Evolutionary conservation across 2,113 vertebrate genomes (phyloP).

Genomic region (Bos javanicus): DNA sequence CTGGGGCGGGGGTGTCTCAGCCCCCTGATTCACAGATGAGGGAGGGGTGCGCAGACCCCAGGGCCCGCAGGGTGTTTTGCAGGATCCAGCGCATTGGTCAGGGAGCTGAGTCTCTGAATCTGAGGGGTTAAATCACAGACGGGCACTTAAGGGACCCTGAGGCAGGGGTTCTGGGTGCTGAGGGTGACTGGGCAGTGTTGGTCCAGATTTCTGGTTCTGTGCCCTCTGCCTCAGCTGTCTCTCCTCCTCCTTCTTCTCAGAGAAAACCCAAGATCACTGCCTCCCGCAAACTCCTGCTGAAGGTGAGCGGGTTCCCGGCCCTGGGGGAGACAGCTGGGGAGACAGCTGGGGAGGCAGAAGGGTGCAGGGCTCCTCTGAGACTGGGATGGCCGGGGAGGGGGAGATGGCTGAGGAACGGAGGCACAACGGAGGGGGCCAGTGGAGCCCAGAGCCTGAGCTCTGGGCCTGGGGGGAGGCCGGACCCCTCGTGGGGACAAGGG

Average conservation of each 20-base stretch:
- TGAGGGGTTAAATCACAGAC: neutral
- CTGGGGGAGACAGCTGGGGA: neutral
- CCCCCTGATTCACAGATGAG: neutral
- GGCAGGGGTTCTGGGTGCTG: neutral
- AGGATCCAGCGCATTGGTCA: neutral
- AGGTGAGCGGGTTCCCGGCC: constrained; percentile 24
- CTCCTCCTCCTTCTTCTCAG: neutral
- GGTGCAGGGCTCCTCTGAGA: neutral
- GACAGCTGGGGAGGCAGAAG: neutral
- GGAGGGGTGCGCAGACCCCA: neutral
- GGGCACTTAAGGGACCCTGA: neutral
- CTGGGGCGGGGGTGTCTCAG: neutral
- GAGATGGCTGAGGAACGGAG: neutral
- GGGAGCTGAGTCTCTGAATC: neutral
- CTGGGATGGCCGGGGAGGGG: neutral
- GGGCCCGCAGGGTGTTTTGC: accelerated
- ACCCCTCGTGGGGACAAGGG: neutral
- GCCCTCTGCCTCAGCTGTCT: neutral
- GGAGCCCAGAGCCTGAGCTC: neutral
- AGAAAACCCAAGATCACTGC: constrained; percentile 93
- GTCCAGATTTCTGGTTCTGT: neutral
- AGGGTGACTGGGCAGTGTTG: neutral
- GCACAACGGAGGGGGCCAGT: neutral
- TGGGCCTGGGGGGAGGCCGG: neutral
- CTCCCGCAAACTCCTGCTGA: constrained; percentile 92